These are phyloP conservation scores for Rhipidura dahli DNA, from an alignment of 2,113 vertebrate genomes.

Conservation along the genomic window DNA sequence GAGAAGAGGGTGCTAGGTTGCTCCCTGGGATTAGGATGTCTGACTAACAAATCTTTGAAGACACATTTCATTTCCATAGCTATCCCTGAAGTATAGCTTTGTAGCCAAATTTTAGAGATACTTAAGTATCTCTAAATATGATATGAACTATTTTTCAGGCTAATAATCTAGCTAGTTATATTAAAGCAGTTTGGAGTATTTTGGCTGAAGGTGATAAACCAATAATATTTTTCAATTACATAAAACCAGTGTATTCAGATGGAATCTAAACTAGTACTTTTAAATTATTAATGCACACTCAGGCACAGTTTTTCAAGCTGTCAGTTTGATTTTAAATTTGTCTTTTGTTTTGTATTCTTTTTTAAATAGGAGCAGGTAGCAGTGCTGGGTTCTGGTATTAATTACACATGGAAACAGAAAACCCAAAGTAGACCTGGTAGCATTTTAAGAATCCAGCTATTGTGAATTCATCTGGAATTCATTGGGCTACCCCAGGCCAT, in stretches of 20 bases:
- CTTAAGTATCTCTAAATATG: neutral
- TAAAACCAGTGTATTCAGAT: neutral
- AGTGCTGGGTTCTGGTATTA: constrained; percentile 32
- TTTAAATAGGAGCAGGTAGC: constrained; percentile 8
- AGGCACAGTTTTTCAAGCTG: neutral
- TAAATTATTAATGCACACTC: neutral
- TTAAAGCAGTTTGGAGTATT: neutral
- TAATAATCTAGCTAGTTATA: neutral
- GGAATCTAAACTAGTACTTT: neutral
- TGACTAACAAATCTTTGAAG: neutral
- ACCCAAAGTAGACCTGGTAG: constrained; percentile 49
- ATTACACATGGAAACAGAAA: constrained; percentile 55
- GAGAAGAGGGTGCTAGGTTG: neutral
- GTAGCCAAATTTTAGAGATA: neutral
- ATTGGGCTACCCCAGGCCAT: constrained; percentile 35
- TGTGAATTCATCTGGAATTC: constrained; percentile 59
- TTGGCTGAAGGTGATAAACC: neutral
- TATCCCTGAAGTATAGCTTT: neutral
- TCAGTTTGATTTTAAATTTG: neutral
- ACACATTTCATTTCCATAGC: neutral
- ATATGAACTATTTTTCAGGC: neutral
- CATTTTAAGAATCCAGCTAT: constrained; percentile 60
- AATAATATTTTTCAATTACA: neutral
- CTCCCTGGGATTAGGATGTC: neutral
- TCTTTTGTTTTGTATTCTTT: neutral